Conservation (phyloP, 1,140 invertebrate genomes). For the Tetramorium simillimum region DNA sequence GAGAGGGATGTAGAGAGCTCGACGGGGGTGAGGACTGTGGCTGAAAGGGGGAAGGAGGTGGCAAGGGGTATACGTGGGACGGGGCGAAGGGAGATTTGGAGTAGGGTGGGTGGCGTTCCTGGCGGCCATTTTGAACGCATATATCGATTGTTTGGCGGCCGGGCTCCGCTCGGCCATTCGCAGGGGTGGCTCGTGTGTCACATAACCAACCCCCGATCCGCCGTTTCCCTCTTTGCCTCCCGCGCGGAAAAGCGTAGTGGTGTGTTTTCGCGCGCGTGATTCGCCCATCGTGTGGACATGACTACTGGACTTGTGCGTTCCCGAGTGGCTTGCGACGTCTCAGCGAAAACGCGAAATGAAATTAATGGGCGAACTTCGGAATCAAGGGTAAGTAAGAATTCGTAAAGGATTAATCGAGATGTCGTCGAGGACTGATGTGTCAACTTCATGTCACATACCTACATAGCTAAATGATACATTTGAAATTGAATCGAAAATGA, state of each 20-base stretch:
- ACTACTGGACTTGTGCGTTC: not conserved
- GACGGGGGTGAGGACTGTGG: conserved; percentile 55
- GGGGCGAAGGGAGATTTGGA: conserved; percentile 69
- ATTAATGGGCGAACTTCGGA: not conserved
- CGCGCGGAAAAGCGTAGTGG: conserved; percentile 47
- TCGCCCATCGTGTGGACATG: not conserved
- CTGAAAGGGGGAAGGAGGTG: conserved; percentile 53
- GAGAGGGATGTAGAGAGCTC: conserved; percentile 79
- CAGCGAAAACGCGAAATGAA: not conserved
- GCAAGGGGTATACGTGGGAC: conserved; percentile 62
- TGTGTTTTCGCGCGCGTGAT: conserved; percentile 55
- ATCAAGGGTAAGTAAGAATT: conserved; percentile 2
- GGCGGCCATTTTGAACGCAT: conserved; percentile 86
- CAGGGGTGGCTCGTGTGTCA: conserved; percentile 79
- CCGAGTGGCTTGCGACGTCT: not conserved
- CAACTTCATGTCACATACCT: not conserved
- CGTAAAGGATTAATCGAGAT: conserved; percentile 12
- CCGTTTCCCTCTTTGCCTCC: not conserved
- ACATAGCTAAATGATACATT: not conserved
- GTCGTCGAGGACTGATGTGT: not conserved
- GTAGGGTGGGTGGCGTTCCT: conserved; percentile 83
- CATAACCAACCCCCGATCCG: conserved; percentile 67
- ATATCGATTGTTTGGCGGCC: conserved; percentile 86
- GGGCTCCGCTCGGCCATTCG: conserved; percentile 84
- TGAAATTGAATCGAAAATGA: not conserved